Evolutionary conservation across 2,113 vertebrate genomes (phyloP).

Genomic region (Colistium nudipinnis): DNA sequence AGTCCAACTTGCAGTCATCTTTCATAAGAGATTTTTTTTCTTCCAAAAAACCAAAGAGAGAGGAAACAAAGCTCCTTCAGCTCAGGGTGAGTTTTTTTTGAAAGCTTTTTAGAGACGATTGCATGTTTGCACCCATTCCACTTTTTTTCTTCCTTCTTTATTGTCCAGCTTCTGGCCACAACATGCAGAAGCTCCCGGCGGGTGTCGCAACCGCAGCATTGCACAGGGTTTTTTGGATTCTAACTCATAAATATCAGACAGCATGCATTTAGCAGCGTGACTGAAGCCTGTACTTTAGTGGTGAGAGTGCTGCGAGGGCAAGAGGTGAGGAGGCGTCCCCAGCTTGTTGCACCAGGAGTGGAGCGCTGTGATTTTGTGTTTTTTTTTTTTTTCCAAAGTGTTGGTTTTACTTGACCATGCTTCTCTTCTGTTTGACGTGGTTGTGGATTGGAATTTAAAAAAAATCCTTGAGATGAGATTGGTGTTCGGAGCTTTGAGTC

Average conservation of each 20-base stretch:
- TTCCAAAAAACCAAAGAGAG: constrained; percentile 55
- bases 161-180: constrained; percentile 16
- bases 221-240: constrained; percentile 40
- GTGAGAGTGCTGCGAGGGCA: constrained; percentile 51
- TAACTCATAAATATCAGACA: constrained; percentile 59
- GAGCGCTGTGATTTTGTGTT: constrained; percentile 8
- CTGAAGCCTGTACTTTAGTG: constrained; percentile 61
- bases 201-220: constrained; percentile 55
- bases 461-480: neutral
- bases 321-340: constrained; percentile 59
- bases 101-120: neutral
- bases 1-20: constrained; percentile 60
- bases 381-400: neutral
- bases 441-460: neutral
- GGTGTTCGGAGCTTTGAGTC: neutral
- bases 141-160: neutral
- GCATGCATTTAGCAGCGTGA: constrained; percentile 38
- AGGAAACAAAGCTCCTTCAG: constrained; percentile 70
- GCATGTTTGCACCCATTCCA: constrained; percentile 3
- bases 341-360: constrained; percentile 23
- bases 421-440: neutral
- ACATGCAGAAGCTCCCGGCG: constrained; percentile 29
- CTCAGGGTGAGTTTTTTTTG: constrained; percentile 74
- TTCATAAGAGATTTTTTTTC: constrained; percentile 37
- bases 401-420: no score